Evolutionary conservation across 2,888 invertebrate species (phyloP).

Genomic region (Spisula subtruncata): DNA sequence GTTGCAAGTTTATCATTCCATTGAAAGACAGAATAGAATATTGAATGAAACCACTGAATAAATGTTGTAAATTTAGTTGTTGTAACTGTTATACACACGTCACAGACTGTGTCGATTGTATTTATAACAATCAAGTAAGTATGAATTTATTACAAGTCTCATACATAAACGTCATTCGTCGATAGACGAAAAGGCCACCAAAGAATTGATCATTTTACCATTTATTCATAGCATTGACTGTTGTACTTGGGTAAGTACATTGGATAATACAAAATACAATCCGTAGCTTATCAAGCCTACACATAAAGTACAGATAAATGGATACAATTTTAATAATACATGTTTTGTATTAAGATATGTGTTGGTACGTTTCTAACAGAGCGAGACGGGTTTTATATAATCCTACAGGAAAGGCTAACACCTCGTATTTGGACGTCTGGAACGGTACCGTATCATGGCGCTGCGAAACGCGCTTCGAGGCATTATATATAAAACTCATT

Average conservation of each 20-base stretch:
- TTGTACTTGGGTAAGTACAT: background rate
- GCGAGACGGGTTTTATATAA: too few species aligned
- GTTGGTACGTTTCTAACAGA: too few species aligned
- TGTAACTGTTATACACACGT: background rate
- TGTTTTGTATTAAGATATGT: too few species aligned
- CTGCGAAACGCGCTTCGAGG: too few species aligned
- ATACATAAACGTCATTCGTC: background rate
- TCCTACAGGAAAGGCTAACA: background rate
- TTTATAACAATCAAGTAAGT: conserved; percentile 5
- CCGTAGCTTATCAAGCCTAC: background rate
- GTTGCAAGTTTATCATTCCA: background rate
- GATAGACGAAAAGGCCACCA: background rate
- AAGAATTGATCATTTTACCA: conserved; percentile 10
- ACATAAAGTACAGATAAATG: too few species aligned
- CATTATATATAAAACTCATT: too few species aligned
- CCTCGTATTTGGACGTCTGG: background rate
- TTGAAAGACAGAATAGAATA: too few species aligned
- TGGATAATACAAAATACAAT: background rate
- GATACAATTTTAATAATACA: too few species aligned
- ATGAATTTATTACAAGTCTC: conserved; percentile 24
- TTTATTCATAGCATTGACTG: too few species aligned
- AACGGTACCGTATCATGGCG: background rate
- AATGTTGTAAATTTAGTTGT: background rate
- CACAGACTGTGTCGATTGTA: conserved; percentile 15
- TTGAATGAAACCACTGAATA: background rate